These are phyloP conservation scores for Drosophila peninsularis DNA, from an alignment of 2,888 invertebrate species.

Conservation along the genomic window DNA sequence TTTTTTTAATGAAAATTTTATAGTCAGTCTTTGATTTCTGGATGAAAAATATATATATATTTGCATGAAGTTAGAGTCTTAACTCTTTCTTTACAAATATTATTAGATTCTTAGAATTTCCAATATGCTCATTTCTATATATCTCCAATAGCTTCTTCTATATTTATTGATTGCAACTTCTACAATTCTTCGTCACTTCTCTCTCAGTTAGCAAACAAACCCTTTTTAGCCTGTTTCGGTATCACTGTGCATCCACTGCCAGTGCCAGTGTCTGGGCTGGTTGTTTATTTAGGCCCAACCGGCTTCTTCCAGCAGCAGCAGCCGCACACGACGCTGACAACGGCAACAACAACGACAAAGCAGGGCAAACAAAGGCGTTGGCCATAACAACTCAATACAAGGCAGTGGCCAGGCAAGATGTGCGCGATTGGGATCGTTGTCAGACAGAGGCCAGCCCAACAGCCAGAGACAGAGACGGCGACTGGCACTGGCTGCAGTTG, in stretches of 20 bases:
- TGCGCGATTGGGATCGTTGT: slow-evolving; percentile 60
- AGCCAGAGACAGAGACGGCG: slow-evolving; percentile 3
- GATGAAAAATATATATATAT: neutral
- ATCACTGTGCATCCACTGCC: slow-evolving; percentile 52
- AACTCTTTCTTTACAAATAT: too few relatives aligned
- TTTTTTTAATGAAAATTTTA: neutral
- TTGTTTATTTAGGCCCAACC: slow-evolving; percentile 77
- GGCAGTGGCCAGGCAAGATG: slow-evolving; percentile 41
- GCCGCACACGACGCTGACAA: slow-evolving; percentile 74
- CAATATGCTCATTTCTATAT: neutral
- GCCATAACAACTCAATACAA: slow-evolving; percentile 78
- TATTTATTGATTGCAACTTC: neutral
- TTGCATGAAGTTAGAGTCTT: too few relatives aligned
- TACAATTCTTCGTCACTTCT: neutral
- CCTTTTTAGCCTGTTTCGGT: neutral
- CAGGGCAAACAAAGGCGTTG: slow-evolving; percentile 77
- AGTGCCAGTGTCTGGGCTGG: slow-evolving; percentile 37
- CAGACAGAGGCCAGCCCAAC: slow-evolving; percentile 34
- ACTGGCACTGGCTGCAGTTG: slow-evolving; percentile 8
- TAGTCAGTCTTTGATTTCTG: too few relatives aligned
- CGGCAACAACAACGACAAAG: slow-evolving; percentile 24
- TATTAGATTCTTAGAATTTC: neutral
- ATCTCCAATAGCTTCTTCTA: too few relatives aligned
- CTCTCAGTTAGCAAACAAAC: neutral
- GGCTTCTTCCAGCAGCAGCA: slow-evolving; percentile 58